Evolutionary conservation across 2,888 invertebrate species (phyloP), one percentile per base, ranked within the genome.

Genomic region (Acleris cristana): DNA sequence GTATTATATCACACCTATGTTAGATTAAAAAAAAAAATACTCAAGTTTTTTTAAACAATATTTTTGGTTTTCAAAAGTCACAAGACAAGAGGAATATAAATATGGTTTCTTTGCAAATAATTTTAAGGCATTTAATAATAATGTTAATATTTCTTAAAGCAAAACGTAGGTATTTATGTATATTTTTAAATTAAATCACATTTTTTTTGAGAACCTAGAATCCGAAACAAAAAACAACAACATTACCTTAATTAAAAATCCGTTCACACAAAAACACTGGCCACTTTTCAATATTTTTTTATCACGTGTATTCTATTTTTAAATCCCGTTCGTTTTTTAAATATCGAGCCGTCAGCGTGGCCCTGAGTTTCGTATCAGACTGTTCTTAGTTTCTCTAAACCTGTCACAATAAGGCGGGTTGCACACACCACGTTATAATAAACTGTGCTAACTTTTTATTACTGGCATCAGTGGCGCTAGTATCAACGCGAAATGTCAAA

Each of bases 371-470:
- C 61, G 72, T 54, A 61, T 74, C 74, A 72, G 77, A 92, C 91
- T 91, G 86, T 56, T 56, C 56, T 23, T 75, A 76, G 78, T 86
- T 89, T 88, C 86, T 84, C 80, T 79, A 83, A 88, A 88, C 89
- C 81, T 77, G 89, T 87, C 77, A 45, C 64, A 48, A 64, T 81
- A 78, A 84, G 72, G 80, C 76, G 65, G 72, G 64, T 57, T 65
- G 45, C 68, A 68, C 70, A 73, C 74, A 72, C 65, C 65, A 56
- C 70, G 49, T 56, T 23, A 63, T 69, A 57, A 62, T 69, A 71
- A 51, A 45, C 48, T 45, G 10, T 14, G 14, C 30, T 18, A 55
- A 60, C 21, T 56, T 61, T 55, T 19, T 5, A 23, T 14, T 63
- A 44, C 52, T 12, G 54, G 3, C 30, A 3, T 12, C n/a, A 18